phyloP scores from a whole-genome alignment of 2,113 vertebrate species.

The Tragulus kanchil region DNA sequence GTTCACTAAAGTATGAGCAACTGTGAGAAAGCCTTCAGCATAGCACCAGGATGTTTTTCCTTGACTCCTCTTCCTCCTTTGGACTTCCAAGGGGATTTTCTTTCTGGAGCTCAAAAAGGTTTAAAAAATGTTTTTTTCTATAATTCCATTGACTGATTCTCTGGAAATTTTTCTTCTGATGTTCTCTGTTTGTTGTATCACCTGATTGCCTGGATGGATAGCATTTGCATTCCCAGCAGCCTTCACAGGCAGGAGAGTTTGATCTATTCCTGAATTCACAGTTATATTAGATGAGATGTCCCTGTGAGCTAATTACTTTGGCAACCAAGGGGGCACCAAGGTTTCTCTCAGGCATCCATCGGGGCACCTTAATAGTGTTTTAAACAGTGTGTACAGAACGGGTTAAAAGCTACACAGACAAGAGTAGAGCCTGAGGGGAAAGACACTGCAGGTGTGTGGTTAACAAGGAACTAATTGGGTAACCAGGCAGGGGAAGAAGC shows the following conservation, averaged over 20 bases:
- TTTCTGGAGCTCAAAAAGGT: constrained; percentile 72
- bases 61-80: constrained; percentile 68
- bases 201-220: constrained; percentile 74
- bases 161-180: constrained; percentile 74
- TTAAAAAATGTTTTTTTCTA: constrained; percentile 72
- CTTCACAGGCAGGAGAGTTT: constrained; percentile 62
- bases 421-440: constrained; percentile 74
- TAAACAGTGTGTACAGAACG: constrained; percentile 82
- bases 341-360: constrained; percentile 70
- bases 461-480: constrained; percentile 87
- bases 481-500: constrained; percentile 81
- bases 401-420: constrained; percentile 83
- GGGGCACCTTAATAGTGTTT: constrained; percentile 59
- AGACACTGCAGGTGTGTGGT: constrained; percentile 82
- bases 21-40: neutral
- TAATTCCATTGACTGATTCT: constrained; percentile 75
- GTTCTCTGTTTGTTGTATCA: constrained; percentile 77
- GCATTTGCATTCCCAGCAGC: constrained; percentile 60
- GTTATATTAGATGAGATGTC: constrained; percentile 80
- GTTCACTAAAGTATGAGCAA: neutral
- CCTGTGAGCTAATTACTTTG: constrained; percentile 87
- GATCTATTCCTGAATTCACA: constrained; percentile 79
- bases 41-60: neutral
- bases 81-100: constrained; percentile 70
- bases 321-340: constrained; percentile 62